These are phyloP conservation scores for Fopius arisanus DNA, from an alignment of 1,140 invertebrate genomes.

Conservation along the genomic window DNA sequence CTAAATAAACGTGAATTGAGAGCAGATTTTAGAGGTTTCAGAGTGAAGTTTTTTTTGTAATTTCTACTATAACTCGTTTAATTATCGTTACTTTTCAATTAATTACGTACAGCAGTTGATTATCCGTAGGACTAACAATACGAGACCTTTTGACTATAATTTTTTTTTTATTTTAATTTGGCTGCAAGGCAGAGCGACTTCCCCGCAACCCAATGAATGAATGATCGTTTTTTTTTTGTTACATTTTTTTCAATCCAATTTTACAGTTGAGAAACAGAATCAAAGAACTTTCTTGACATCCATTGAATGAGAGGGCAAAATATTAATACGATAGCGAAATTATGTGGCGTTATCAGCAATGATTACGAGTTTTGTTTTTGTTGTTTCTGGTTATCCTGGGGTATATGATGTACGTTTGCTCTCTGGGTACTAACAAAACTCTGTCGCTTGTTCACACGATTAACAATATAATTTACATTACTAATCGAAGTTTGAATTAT, in stretches of 20 bases:
- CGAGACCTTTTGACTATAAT: background rate
- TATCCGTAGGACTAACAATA: constrained; percentile 60
- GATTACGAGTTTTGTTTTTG: constrained; percentile 26
- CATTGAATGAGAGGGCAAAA: constrained; percentile 63
- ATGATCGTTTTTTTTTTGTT: constrained; percentile 14
- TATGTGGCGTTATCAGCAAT: constrained; percentile 1
- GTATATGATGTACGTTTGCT: background rate
- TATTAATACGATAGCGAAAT: constrained; percentile 63
- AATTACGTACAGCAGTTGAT: constrained; percentile 44
- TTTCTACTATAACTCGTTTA: constrained; percentile 35
- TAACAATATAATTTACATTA: constrained; percentile 9
- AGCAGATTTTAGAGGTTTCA: constrained; percentile 45
- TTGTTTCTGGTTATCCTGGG: constrained; percentile 6
- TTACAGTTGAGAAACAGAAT: constrained; percentile 9
- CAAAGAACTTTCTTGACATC: background rate
- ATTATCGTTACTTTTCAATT: constrained; percentile 33
- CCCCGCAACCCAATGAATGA: constrained; percentile 16
- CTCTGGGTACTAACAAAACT: constrained; percentile 28
- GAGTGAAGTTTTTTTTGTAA: constrained; percentile 57
- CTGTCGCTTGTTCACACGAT: background rate
- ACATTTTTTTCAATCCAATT: background rate
- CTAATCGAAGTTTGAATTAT: background rate
- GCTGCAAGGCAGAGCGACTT: constrained; percentile 43
- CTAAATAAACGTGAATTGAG: constrained; percentile 19
- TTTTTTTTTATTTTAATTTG: constrained; percentile 38